Percentiles rank a stretch among this genome's conserved stretches.
These are phyloP conservation scores for Rhopilema esculentum DNA, from an alignment of 30 jellyfish, hydroid and myxozoan genomes.

Conservation along the genomic window DNA sequence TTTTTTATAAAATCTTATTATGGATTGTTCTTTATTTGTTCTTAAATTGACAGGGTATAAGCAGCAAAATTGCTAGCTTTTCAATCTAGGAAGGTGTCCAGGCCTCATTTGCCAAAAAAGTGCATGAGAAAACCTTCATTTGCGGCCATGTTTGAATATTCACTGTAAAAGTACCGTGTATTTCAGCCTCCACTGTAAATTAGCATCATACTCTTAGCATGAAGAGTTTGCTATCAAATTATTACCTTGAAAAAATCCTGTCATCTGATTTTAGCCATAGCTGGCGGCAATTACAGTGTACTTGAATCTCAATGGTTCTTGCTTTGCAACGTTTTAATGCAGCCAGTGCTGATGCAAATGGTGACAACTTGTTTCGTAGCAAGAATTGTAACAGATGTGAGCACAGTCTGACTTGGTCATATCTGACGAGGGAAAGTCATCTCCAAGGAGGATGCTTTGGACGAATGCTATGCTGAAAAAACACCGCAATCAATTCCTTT, in stretches of 20 bases:
- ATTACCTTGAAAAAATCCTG: not conserved
- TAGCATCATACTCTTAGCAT: not conserved
- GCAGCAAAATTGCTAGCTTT: not conserved
- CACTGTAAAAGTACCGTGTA: not conserved
- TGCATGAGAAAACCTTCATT: not conserved
- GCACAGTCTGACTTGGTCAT: conserved; percentile 5
- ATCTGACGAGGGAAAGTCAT: not conserved
- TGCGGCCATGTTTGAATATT: not conserved
- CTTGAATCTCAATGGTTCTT: not conserved
- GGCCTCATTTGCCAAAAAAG: not conserved
- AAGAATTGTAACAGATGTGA: conserved; percentile 15
- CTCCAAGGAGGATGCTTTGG: not conserved
- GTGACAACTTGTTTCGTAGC: conserved; percentile 2
- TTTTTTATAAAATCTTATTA: not conserved
- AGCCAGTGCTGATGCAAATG: conserved; percentile 4
- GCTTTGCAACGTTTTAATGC: not conserved
- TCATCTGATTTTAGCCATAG: conserved; percentile 21
- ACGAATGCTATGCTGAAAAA: conserved; percentile 15
- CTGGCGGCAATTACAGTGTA: conserved; percentile 24
- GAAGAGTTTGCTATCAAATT: not conserved
- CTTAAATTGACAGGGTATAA: not conserved
- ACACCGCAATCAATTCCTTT: conserved; percentile 27
- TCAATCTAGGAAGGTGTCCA: not conserved
- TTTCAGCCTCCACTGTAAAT: not conserved
- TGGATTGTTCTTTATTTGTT: not conserved